Conservation (phyloP, 2,797 vertebrate species). For the Tarsius wallacei region DNA sequence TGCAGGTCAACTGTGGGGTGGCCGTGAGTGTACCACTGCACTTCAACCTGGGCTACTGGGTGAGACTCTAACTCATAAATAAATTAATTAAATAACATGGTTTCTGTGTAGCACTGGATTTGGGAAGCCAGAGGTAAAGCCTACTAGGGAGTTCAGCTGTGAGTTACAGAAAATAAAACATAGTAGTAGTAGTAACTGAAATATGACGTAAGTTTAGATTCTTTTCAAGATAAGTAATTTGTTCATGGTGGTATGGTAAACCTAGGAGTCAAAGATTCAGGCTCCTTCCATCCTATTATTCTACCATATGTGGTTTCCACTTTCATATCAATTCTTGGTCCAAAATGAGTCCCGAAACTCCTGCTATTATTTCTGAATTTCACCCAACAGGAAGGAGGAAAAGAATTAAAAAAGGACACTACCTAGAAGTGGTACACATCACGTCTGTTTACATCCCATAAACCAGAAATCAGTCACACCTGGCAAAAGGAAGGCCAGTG, state of each 20-base stretch:
- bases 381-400: not conserved
- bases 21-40: too few relatives aligned
- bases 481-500: not conserved
- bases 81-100: not conserved
- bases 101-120: not conserved
- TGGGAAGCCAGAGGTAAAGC: not conserved
- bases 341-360: not conserved
- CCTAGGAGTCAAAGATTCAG: not conserved
- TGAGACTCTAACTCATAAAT: too few relatives aligned
- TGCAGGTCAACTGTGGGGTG: too few relatives aligned
- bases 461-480: not conserved
- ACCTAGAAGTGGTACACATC: not conserved
- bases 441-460: not conserved
- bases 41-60: too few relatives aligned
- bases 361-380: not conserved
- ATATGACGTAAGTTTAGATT: too few relatives aligned
- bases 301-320: not conserved
- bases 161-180: not conserved
- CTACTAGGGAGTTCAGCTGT: not conserved
- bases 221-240: not conserved
- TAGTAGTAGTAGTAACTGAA: not conserved
- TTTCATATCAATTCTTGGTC: not conserved
- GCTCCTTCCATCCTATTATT: not conserved
- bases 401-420: not conserved
- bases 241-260: not conserved